Conservation (phyloP, 2,797 vertebrate species). For the Hoplostethus mediterraneus region DNA sequence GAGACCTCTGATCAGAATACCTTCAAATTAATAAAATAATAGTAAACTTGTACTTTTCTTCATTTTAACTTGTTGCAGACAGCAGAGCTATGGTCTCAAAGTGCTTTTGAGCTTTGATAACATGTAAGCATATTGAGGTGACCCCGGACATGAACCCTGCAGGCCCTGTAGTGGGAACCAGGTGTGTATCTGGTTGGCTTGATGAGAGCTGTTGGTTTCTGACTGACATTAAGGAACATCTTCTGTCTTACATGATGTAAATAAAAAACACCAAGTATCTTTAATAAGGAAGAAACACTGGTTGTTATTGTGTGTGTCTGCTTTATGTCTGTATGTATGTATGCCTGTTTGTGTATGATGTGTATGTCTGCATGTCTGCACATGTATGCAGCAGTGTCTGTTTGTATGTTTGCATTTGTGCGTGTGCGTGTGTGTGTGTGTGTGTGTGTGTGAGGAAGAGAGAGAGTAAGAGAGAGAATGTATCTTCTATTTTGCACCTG, state of each 20-base stretch:
- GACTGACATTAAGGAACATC: conserved; percentile 74
- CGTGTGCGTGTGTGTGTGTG: background rate
- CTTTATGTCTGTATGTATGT: background rate
- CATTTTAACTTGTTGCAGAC: background rate
- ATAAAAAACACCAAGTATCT: conserved; percentile 80
- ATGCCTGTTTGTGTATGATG: background rate
- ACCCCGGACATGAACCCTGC: conserved; percentile 52
- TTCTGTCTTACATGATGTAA: conserved; percentile 80
- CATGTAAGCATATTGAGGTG: conserved; percentile 18
- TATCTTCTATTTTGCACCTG: background rate
- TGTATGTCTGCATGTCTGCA: background rate
- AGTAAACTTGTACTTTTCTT: background rate
- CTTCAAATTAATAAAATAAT: conserved; percentile 18
- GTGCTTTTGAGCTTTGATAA: conserved; percentile 31
- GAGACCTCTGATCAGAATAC: background rate
- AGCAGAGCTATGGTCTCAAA: conserved; percentile 22
- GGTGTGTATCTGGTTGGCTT: conserved; percentile 45
- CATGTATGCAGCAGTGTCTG: background rate
- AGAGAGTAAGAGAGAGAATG: background rate
- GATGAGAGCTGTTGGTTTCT: conserved; percentile 64
- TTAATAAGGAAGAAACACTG: conserved; percentile 75
- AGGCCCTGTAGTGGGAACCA: conserved; percentile 47
- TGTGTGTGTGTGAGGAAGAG: background rate
- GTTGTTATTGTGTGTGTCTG: conserved; percentile 32
- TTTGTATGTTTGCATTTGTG: no score